Base-by-base conservation (phyloP, 2,888 invertebrate genomes). In the Aproaerema taeniolella region DNA sequence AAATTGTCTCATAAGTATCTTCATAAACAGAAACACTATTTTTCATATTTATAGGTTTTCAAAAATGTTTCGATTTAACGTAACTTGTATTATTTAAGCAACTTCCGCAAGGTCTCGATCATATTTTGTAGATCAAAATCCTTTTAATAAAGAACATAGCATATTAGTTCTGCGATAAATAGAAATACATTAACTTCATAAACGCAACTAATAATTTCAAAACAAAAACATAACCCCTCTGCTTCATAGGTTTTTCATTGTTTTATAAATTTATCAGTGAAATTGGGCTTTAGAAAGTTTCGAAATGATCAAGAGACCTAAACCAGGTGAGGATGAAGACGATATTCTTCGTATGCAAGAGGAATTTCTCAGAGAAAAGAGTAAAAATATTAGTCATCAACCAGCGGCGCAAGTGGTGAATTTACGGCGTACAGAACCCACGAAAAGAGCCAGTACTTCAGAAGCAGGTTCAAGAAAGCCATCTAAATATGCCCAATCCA, bases 301-400 rank as follows among this genome's bases (percentile, higher is more conserved):
- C n/a, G n/a, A n/a, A 52, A 92, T 92, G 92, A 83, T 88, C 49
- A 82, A 83, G 49, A 82, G 94, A 50, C 93, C 94, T 0, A 91
- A 90, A 59, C 88, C 88, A 1, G 88, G 88, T 3, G 94, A 94
- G 64, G 88, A 87, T 29, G 94, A 95, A 54, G 91, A 92, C 10
- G 94, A 94, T 59, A 86, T 95, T 25, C 76, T 94, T 12, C 88
- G 88, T 41, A 89, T 93, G 89, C 93, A 95, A 64, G 89, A 91
- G 53, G 91, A 92, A 48, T 95, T 92, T 62, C 65, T 91, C 12
- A 79, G 67, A 28, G 85, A 90, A 49, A 88, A 88, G 45, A 61
- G 67, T 7, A 86, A 87, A 43, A 88, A 89, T 50, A 82, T 87
- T 15, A 76, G 77, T 33, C 69, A 90, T 38, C 80, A 88, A 43